Evolutionary conservation across 1,140 invertebrate species (phyloP).

Genomic region (Nasonia vitripennis): DNA sequence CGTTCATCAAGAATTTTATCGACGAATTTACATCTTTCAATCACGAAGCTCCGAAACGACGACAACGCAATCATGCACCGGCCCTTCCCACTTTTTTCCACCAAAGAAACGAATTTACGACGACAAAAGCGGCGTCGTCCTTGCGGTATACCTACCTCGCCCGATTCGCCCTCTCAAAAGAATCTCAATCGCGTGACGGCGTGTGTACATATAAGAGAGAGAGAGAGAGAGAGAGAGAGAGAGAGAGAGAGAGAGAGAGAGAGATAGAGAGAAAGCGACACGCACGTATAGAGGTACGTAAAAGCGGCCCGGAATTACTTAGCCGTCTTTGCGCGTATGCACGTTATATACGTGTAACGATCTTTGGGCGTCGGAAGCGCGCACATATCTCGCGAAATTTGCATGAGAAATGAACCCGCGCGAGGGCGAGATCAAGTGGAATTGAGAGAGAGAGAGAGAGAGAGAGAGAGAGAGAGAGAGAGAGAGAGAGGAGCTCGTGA

Average conservation of each 20-base stretch:
- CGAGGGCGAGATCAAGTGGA: conserved; percentile 5
- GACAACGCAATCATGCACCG: neutral
- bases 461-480: neutral
- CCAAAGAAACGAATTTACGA: neutral
- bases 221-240: neutral
- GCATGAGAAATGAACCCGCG: conserved; percentile 38
- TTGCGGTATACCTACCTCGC: no score
- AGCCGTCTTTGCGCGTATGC: neutral
- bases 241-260: neutral
- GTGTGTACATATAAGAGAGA: neutral
- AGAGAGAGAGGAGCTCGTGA: neutral
- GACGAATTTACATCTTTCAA: no score
- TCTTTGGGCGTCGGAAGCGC: conserved; percentile 8
- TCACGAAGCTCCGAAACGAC: no score
- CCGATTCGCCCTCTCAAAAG: neutral
- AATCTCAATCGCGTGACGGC: neutral
- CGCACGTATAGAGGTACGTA: neutral
- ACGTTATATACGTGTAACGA: neutral
- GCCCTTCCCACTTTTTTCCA: neutral
- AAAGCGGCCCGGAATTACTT: neutral
- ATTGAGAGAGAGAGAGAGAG: neutral
- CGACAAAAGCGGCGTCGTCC: neutral
- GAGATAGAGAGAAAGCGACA: neutral
- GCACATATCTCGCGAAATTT: conserved; percentile 34
- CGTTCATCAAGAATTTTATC: no score